Conservation (phyloP, 2,888 invertebrate genomes). For the Leptothorax acervorum region DNA sequence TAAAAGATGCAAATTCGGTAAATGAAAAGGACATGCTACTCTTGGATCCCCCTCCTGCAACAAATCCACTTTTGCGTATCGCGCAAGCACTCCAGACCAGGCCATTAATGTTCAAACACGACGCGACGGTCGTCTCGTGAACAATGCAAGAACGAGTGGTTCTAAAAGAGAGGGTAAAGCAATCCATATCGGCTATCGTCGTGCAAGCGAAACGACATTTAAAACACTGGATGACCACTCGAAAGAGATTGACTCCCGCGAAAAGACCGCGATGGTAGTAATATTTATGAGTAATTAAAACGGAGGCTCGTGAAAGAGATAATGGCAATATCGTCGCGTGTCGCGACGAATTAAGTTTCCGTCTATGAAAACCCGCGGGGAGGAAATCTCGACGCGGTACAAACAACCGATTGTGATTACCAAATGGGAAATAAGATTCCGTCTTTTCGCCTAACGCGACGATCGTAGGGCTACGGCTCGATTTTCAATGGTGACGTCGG, state of each 20-base stretch:
- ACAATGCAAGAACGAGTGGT: constrained; percentile 22
- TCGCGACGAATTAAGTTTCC: not conserved
- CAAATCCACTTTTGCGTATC: constrained; percentile 69
- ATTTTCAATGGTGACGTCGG: not conserved
- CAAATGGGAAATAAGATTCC: not conserved
- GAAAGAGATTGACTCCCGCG: constrained; percentile 1
- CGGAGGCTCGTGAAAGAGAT: not conserved
- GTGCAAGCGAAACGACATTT: constrained; percentile 7
- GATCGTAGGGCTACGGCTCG: not conserved
- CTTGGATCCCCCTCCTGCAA: constrained; percentile 12
- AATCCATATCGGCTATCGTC: constrained; percentile 21
- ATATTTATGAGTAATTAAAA: constrained; percentile 8
- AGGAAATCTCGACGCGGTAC: not conserved
- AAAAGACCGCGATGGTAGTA: not conserved
- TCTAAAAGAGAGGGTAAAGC: constrained; percentile 45
- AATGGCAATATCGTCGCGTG: too few relatives aligned
- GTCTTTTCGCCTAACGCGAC: not conserved
- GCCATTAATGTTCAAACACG: constrained; percentile 59
- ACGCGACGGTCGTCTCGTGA: constrained; percentile 3
- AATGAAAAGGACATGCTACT: constrained; percentile 58
- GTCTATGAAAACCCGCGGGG: not conserved
- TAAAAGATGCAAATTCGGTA: constrained; percentile 60
- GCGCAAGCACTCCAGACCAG: constrained; percentile 27
- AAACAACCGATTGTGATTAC: not conserved
- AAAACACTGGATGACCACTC: constrained; percentile 4